Evolutionary conservation across 30 jellyfish, hydroid and myxozoan species (phyloP), one percentile per base, ranked within the genome.

Genomic region (Sanderia malayensis): DNA sequence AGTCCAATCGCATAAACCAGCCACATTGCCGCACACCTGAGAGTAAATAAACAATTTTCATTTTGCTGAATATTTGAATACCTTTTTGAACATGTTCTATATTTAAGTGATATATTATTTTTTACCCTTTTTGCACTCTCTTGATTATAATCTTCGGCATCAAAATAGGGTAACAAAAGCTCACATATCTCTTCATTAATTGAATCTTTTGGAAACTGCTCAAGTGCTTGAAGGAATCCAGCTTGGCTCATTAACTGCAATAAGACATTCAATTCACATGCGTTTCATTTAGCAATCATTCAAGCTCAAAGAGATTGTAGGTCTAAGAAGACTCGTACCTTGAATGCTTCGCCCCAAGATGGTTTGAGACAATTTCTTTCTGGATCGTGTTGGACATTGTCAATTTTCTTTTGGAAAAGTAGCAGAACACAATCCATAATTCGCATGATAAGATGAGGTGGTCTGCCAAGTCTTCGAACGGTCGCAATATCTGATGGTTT

Each of bases 371-470:
- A 83, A 11, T 57, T 85, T 58, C 74, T 74, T 31, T 72, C 94
- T 18, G 95, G 96, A 73, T 90, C 98, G 22, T 76, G 86, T 29
- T 58, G 46, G 41, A 90, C 94, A 9, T 86, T 3, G 22, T 34
- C 37, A 24, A 90, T 34, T 46, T 73, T 58, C 41, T 70, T 37
- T 22, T 95, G 94, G 62, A 90, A 90, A 11, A 90, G 85, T 2
- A 90, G 4, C 70, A 80, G 37, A 2, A 73, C 98, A 64, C 94
- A 82, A 59, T 90, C 98, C 98, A 90, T 90, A 61, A 90, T 90
- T 66, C 98, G 71, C 98, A 90, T 90, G 75, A 90, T 90, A 2
- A 90, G 84, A 83, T 90, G 98, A 2, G 98, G 98, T 22, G 98
- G 98, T 31, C 82, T 90, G 70, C 96, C 98, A 31, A 90, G 92